Evolutionary conservation across 2,797 vertebrate genomes (phyloP).

Genomic region (Poeciliopsis infans): DNA sequence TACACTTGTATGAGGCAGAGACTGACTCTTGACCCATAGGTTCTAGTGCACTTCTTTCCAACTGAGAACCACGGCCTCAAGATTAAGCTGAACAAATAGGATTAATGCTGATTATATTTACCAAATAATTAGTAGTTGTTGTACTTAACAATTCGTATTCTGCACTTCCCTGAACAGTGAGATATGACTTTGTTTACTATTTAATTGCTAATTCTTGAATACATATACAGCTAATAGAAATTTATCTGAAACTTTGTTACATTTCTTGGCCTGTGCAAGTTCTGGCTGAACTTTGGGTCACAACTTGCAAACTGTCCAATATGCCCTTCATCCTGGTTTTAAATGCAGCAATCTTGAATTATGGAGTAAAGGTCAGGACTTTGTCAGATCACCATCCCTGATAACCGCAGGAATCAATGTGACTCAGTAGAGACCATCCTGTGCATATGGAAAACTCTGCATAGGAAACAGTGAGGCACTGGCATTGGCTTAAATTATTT

Average conservation of each 20-base stretch:
- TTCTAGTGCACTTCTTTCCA: not conserved
- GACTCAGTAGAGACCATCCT: constrained; percentile 24
- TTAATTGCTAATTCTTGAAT: constrained; percentile 10
- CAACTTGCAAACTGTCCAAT: constrained; percentile 40
- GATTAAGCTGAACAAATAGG: not conserved
- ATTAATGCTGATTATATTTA: not conserved
- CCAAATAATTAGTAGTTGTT: not conserved
- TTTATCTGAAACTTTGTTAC: constrained; percentile 53
- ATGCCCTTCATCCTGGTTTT: constrained; percentile 59
- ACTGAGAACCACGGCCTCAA: not conserved
- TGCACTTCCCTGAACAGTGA: not conserved
- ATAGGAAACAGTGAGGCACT: constrained; percentile 29
- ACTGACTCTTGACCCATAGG: not conserved
- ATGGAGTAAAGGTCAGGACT: constrained; percentile 59
- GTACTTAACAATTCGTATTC: not conserved
- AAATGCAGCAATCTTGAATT: constrained; percentile 76
- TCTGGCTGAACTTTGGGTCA: constrained; percentile 46
- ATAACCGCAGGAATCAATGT: constrained; percentile 52
- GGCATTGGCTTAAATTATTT: constrained; percentile 16
- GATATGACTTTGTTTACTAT: constrained; percentile 5
- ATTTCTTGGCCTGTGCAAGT: constrained; percentile 51
- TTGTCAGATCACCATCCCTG: constrained; percentile 59
- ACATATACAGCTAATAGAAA: constrained; percentile 23
- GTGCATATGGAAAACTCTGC: constrained; percentile 19
- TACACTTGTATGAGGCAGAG: not conserved